Evolutionary conservation across 2,888 invertebrate species (phyloP).

Genomic region (Dendrolimus pini): DNA sequence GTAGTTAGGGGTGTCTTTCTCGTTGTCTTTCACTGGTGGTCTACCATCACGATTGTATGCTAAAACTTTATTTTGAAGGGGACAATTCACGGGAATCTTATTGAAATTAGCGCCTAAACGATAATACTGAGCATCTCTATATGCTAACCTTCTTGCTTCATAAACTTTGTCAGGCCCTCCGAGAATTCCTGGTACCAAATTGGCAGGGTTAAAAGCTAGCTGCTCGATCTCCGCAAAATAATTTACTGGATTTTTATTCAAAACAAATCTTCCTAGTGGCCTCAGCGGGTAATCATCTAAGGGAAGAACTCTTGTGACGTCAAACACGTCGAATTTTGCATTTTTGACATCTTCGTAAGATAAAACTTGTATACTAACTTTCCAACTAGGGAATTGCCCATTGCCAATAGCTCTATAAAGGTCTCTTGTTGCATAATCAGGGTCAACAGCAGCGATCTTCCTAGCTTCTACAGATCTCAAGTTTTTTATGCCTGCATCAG

Average conservation of each 20-base stretch:
- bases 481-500: constrained; percentile 90
- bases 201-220: constrained; percentile 89
- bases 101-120: constrained; percentile 93
- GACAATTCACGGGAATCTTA: constrained; percentile 95
- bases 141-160: constrained; percentile 87
- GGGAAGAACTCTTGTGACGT: constrained; percentile 92
- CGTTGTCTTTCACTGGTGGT: constrained; percentile 85
- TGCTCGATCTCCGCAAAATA: constrained; percentile 96
- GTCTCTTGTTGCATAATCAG: constrained; percentile 91
- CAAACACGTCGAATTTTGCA: constrained; percentile 90
- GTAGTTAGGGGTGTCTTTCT: constrained; percentile 93
- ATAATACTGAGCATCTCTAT: constrained; percentile 89
- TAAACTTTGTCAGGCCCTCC: constrained; percentile 94
- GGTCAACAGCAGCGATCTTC: constrained; percentile 82
- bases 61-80: constrained; percentile 78
- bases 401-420: constrained; percentile 89
- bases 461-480: constrained; percentile 79
- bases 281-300: constrained; percentile 85
- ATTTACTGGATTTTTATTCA: constrained; percentile 91
- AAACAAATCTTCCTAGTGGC: constrained; percentile 86
- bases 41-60: constrained; percentile 93
- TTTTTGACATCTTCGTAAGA: constrained; percentile 86
- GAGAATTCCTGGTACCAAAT: constrained; percentile 92
- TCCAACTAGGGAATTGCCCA: constrained; percentile 85
- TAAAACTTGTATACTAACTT: constrained; percentile 88